phyloP scores from a whole-genome alignment of 1,140 invertebrate genomes.

The Aculops lycopersici region DNA sequence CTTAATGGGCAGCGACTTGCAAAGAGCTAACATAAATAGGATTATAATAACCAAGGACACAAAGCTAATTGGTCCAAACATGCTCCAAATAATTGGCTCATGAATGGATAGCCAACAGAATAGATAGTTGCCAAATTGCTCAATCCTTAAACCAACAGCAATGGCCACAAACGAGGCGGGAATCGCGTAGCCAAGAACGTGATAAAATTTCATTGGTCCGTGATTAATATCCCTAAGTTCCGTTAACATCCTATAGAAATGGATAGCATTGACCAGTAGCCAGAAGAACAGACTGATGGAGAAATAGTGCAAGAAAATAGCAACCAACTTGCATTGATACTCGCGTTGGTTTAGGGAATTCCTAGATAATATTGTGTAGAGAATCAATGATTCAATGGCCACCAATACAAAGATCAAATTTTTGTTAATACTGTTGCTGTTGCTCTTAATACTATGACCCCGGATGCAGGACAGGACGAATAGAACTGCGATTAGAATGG shows the following conservation, averaged over 20 bases:
- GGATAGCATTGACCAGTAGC: constrained; percentile 61
- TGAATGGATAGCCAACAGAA: constrained; percentile 26
- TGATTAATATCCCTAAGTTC: constrained; percentile 86
- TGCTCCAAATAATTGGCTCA: neutral
- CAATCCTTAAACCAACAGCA: constrained; percentile 61
- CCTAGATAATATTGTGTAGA: neutral
- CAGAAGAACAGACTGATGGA: constrained; percentile 61
- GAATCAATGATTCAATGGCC: constrained; percentile 1
- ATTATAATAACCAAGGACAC: no score
- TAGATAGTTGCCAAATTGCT: constrained; percentile 67
- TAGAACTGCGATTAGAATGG: no score
- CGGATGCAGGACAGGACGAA: no score
- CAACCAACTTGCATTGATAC: constrained; percentile 56
- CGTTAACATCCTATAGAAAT: constrained; percentile 69
- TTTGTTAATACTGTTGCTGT: constrained; percentile 72
- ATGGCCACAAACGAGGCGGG: constrained; percentile 65
- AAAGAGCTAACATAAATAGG: no score
- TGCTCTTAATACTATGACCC: no score
- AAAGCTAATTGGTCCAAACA: no score
- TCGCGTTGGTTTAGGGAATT: constrained; percentile 14
- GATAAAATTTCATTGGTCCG: constrained; percentile 69
- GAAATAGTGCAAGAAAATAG: constrained; percentile 66
- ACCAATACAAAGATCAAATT: constrained; percentile 39
- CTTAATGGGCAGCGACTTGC: no score
- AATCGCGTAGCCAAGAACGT: constrained; percentile 69